Conservation (phyloP, 2,113 vertebrate genomes). For the Tichodroma muraria region DNA sequence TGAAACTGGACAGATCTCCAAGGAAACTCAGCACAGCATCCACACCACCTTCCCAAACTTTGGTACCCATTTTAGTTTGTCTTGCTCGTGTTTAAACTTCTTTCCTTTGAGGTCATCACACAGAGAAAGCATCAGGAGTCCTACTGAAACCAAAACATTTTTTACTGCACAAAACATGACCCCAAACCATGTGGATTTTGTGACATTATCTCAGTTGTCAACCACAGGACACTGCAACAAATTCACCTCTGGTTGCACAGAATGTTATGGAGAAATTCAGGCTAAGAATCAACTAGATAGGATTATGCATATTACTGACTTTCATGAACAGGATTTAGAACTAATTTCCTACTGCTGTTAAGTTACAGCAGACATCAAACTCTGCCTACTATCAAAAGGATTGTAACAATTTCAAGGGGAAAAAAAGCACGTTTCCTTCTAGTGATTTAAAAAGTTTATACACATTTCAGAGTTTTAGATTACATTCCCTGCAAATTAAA, state of each 20-base stretch:
- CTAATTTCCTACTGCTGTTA: not conserved
- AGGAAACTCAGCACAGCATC: not conserved
- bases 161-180: not conserved
- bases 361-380: not conserved
- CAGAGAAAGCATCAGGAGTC: not conserved
- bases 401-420: not conserved
- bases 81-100: not conserved
- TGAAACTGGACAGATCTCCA: not conserved
- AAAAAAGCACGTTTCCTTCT: not conserved
- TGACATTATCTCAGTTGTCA: not conserved
- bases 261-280: not conserved
- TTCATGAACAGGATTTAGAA: not conserved
- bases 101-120: not conserved
- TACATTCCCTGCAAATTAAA: not conserved
- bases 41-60: not conserved
- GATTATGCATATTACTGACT: not conserved
- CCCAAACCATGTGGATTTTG: accelerated
- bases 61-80: not conserved
- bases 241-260: not conserved
- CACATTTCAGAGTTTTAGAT: not conserved
- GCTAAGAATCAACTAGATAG: not conserved
- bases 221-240: not conserved
- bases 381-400: not conserved
- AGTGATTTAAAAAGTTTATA: not conserved
- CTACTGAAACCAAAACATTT: not conserved